phyloP scores from a whole-genome alignment of 2,888 invertebrate species.

The Cheilosia soror region DNA sequence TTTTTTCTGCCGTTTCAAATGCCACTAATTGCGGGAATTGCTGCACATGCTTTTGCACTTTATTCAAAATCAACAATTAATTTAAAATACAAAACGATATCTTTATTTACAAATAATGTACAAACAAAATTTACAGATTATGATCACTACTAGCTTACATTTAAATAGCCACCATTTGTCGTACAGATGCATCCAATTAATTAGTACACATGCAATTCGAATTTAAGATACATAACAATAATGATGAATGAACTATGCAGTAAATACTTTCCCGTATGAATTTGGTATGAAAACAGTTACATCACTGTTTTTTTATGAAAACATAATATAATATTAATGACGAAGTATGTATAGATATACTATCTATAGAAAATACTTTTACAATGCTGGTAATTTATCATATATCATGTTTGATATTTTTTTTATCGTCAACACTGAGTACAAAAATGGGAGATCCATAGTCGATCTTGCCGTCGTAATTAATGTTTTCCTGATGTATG shows the following conservation, averaged over 20 bases:
- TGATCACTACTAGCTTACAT: slow-evolving; percentile 30
- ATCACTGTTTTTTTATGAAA: slow-evolving; percentile 2
- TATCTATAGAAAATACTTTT: slow-evolving; percentile 18
- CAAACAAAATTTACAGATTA: slow-evolving; percentile 48
- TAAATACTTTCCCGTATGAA: slow-evolving; percentile 1
- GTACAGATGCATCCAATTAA: not conserved
- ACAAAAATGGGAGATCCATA: slow-evolving; percentile 83
- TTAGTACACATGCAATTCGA: slow-evolving; percentile 19
- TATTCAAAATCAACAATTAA: not conserved
- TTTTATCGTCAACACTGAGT: slow-evolving; percentile 79
- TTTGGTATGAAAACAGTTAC: slow-evolving; percentile 26
- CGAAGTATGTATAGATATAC: not conserved
- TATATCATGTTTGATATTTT: slow-evolving; percentile 43
- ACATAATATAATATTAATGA: slow-evolving; percentile 7
- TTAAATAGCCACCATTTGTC: slow-evolving; percentile 40
- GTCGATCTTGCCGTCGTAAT: slow-evolving; percentile 80
- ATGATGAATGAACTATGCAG: slow-evolving; percentile 7
- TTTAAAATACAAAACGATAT: slow-evolving; percentile 30
- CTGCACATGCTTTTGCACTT: not conserved
- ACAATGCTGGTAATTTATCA: slow-evolving; percentile 9
- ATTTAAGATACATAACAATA: not conserved
- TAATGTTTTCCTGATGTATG: slow-evolving; percentile 62
- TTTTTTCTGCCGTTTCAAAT: too few relatives aligned
- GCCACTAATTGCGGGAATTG: too few relatives aligned
- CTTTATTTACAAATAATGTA: slow-evolving; percentile 70